phyloP scores from a whole-genome alignment of 2,888 invertebrate species.

The Lochmaea capreae region DNA sequence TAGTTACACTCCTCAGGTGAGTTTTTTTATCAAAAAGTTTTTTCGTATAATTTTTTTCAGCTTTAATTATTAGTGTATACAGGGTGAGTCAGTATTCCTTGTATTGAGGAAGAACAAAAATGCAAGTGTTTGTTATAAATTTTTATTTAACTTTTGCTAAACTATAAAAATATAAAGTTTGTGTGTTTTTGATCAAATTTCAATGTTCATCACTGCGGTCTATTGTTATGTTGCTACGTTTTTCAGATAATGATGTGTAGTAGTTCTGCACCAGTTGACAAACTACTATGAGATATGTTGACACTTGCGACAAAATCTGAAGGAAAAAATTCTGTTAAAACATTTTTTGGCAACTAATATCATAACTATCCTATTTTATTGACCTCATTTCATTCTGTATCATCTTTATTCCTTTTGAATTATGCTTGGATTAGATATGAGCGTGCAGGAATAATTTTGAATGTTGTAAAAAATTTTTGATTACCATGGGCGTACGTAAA shows the following conservation, averaged over 20 bases:
- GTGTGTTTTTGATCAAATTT: neutral
- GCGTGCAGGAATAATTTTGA: too few species aligned
- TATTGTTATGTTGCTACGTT: neutral
- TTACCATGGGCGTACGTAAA: too few species aligned
- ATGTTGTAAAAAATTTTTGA: too few species aligned
- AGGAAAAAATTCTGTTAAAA: neutral
- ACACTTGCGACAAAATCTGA: slow-evolving; percentile 22
- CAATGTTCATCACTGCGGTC: neutral
- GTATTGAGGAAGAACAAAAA: too few species aligned
- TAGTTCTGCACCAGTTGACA: slow-evolving; percentile 27
- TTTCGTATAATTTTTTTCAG: neutral
- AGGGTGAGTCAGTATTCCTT: too few species aligned
- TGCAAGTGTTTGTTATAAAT: too few species aligned
- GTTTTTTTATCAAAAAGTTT: slow-evolving; percentile 41
- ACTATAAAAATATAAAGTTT: neutral
- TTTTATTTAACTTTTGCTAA: too few species aligned
- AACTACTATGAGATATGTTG: slow-evolving; percentile 22
- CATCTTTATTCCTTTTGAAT: too few species aligned
- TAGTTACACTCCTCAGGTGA: slow-evolving; percentile 75
- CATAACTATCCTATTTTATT: too few species aligned
- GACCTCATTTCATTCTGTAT: too few species aligned
- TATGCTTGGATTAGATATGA: too few species aligned
- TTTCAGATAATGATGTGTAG: slow-evolving; percentile 5
- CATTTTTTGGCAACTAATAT: too few species aligned
- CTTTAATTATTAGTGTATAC: neutral